Base-by-base conservation (phyloP, 2,797 vertebrate genomes). In the Tokudaia muenninki region DNA sequence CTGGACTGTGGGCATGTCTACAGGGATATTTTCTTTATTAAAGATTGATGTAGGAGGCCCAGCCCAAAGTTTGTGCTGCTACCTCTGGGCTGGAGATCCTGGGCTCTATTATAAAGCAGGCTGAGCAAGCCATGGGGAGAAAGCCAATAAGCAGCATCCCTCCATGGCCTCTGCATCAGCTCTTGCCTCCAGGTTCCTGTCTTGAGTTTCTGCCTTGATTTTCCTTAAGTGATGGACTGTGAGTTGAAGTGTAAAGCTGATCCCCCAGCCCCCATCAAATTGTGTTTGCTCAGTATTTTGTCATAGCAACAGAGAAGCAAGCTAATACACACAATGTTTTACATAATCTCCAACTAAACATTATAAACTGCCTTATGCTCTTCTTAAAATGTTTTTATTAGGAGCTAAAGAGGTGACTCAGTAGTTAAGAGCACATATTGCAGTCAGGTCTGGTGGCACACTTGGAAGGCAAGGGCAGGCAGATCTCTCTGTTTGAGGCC, bases 261-360 rank as follows among this genome's bases (percentile, higher is more conserved):
- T 24, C 11, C 41, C 29, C 37, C 74, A 19, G 31, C 1, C 59
- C 9, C 59, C 10, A 65, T 61, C 57, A 44, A 16, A 63, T 47
- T 44, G 26, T 65, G 59, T 65, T 84, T 84, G 17, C 10, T 65
- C 26, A 34, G 19, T 84, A 41, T 65, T 84, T 84, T 65, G 0
- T 31, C 26, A 47, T 6, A 65, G 26, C 41, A 84, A 47, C 31
- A 47, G 41, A 84, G 82, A 65, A 22, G 26, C 41, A 65, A 31
- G 11, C 17, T 34, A 47, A 31, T 63, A 63, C 16, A 47, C 89
- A 79, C 67, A 72, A 84, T 67, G 63, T 77, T 83, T 93, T 89
- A 37, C 57, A 63, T 89, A 80, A 70, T 91, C 89, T 84, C n/a
- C 47, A 84, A 67, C n/a, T 75, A 44, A 95, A 89, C 41, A 77